Base-by-base conservation (phyloP, 1,140 invertebrate species). In the Saccostrea glomerata region DNA sequence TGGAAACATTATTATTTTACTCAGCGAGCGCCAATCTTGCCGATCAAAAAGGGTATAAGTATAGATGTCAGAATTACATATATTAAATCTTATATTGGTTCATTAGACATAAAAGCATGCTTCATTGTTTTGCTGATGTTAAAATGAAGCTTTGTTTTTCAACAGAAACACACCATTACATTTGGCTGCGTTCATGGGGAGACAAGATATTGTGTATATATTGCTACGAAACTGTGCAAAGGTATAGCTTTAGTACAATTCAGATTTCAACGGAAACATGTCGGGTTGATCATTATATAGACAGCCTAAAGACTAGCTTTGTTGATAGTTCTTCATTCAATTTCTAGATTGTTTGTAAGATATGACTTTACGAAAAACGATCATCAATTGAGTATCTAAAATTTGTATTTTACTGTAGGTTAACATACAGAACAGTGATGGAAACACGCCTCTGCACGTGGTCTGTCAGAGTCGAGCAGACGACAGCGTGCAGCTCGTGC, bases 161-260 rank as follows among this genome's bases (percentile, higher is more conserved):
- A 91, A 17, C 88, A 94, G 94, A 12, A 94, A 94, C 58, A 93
- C 93, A 3, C 90, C 92, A 55, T 82, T 94, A 36, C 94, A 94
- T 83, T 88, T 93, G 87, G 94, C 94, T 23, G 92, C 93, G 15
- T 94, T 94, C 89, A 85, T 89, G 73, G 91, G 92, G 7, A 90
- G 91, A 58, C 84, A 88, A 58, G 93, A 94, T 20, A 23, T 94
- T 15, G 89, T 94, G 0, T 92, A 93, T 30, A 58, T 92, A 1
- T 77, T 94, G 2, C 54, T 94, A 7, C 60, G 92, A 12, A 90
- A 92, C 86, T 87, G 85, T 70, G 91, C 92, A 30, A 91, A 92
- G 90, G 93, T 93, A 91, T 77, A 77, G 84, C 54, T 7, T 7
- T 47, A 7, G 5, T 9, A 47, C 47, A 47, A 47, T 47, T 7